Evolutionary conservation across 2,797 vertebrate species (phyloP).

Genomic region (Spheniscus humboldti): DNA sequence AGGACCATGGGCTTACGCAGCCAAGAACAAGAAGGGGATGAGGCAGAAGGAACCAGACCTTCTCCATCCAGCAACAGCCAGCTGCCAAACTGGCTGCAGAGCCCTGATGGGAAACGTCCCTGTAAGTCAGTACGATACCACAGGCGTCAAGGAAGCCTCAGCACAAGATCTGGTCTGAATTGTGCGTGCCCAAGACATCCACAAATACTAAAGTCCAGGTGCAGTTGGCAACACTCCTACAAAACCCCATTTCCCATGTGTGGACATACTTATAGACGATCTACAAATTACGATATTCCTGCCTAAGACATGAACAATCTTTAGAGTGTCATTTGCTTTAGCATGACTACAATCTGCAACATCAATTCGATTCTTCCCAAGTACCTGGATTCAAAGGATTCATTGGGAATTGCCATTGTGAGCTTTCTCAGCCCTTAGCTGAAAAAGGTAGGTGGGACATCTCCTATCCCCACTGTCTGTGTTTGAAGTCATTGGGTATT

Average conservation of each 20-base stretch:
- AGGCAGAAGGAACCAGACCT: neutral
- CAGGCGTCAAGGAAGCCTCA: neutral
- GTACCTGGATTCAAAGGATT: neutral
- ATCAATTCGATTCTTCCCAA: neutral
- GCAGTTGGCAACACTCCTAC: neutral
- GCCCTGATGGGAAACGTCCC: neutral
- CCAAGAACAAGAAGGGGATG: neutral
- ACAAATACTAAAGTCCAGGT: neutral
- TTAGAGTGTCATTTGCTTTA: neutral
- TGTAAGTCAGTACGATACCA: neutral
- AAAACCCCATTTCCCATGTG: neutral
- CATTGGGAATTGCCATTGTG: rapidly evolving
- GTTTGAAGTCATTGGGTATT: neutral
- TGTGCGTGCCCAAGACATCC: neutral
- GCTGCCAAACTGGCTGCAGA: neutral
- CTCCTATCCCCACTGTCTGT: rapidly evolving
- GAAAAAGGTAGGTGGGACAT: neutral
- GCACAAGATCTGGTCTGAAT: neutral
- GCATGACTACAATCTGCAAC: rapidly evolving
- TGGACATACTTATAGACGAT: neutral
- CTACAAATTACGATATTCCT: neutral
- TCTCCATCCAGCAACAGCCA: neutral
- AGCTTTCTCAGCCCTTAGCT: neutral
- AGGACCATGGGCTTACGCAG: neutral
- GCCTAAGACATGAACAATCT: neutral